A percentile compares a stretch with the other conserved stretches of the same genome.
phyloP scores from a whole-genome alignment of 2,888 invertebrate genomes.

The Pollenia angustigena region DNA sequence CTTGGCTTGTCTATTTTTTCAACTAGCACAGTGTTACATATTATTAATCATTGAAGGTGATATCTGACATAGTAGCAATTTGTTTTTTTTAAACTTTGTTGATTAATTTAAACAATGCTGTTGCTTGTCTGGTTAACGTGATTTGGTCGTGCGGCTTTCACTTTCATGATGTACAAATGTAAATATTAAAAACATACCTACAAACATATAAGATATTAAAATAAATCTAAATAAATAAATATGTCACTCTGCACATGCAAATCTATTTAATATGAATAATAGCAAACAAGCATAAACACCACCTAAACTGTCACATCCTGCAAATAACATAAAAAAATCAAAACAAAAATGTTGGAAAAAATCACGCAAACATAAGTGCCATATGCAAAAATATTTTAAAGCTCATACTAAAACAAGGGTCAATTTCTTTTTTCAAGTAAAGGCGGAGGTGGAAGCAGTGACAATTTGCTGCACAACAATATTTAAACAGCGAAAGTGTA shows the following conservation, averaged over 20 bases:
- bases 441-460: background rate
- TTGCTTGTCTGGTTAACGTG: constrained; percentile 27
- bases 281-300: constrained; percentile 57
- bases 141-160: background rate
- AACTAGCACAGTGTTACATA: no score
- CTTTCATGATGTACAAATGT: no score
- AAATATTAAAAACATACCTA: no score
- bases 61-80: background rate
- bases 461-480: background rate
- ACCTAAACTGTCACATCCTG: constrained; percentile 65
- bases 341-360: constrained; percentile 18
- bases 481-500: constrained; percentile 7
- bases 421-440: no score
- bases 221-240: background rate
- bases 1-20: no score
- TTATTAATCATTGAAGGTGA: background rate
- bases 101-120: constrained; percentile 10
- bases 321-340: constrained; percentile 11
- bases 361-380: constrained; percentile 38
- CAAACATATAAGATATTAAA: background rate
- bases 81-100: background rate
- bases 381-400: background rate
- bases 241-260: constrained; percentile 49
- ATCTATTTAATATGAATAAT: constrained; percentile 49
- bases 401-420: background rate